Conservation (phyloP, 2,888 invertebrate genomes). For the Pecten maximus region DNA sequence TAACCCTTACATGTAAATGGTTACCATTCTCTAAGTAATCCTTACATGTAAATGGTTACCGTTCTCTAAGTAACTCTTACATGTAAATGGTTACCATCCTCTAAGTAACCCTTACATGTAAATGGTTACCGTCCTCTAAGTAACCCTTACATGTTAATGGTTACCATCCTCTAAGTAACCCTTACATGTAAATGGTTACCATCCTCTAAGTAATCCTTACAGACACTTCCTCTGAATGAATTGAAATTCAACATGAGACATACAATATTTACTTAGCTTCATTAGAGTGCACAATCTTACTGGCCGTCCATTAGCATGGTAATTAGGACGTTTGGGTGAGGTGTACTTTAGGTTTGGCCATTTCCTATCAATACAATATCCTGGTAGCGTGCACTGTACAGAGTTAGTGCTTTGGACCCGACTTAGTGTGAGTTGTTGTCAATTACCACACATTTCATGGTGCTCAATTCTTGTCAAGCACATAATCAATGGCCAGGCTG, state of each 20-base stretch:
- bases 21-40: not conserved
- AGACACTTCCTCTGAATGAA: constrained; percentile 28
- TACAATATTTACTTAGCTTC: not conserved
- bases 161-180: not conserved
- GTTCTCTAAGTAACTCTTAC: too few species aligned
- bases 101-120: too few species aligned
- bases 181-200: not conserved
- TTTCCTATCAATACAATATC: not conserved
- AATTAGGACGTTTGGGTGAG: not conserved
- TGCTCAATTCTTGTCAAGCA: not conserved
- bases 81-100: not conserved
- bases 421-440: not conserved
- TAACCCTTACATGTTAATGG: not conserved
- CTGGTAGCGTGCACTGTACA: not conserved
- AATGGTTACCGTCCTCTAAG: not conserved
- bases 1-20: not conserved
- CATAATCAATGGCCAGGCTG: not conserved
- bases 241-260: constrained; percentile 40
- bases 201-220: too few species aligned
- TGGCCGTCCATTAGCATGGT: not conserved
- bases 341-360: not conserved
- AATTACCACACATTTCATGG: constrained; percentile 4
- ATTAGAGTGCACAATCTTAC: not conserved
- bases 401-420: constrained; percentile 5
- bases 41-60: not conserved